Base-by-base conservation (phyloP, 2,888 invertebrate species). In the Geophilus truncorum region DNA sequence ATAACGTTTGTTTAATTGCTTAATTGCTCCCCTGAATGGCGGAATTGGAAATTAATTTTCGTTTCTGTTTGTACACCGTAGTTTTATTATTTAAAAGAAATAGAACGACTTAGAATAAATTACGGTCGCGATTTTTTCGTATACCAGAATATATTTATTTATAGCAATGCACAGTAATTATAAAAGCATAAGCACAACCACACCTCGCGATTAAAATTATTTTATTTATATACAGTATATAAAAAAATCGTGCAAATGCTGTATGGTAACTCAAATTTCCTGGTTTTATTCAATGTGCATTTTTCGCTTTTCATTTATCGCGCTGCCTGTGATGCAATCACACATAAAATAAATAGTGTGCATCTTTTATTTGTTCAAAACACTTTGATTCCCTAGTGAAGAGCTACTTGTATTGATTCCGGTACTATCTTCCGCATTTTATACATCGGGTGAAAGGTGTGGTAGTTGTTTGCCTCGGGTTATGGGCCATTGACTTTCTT, bases 401-500 rank as follows among this genome's bases (percentile, higher is more conserved):
- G 57, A 57, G 57, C 57, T 57, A 57, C 57, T 57, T 57, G 57
- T 57, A 57, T 57, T 57, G 57, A 57, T 57, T 57, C 57, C 23
- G 18, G 57, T 57, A 57, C 23, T 57, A 57, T 18, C 57, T 57
- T 57, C 57, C 57, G 57, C 57, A 57, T 57, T 57, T 57, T n/a
- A n/a, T 57, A 18, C 57, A 57, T 23, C n/a, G 23, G 57, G 57
- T 57, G 57, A 57, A 57, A 18, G n/a, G 57, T 2, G 18, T 51
- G 51, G 51, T 51, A 23, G 57, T 57, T 18, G 23, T 57, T 57
- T 57, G 57, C 57, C 57, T 57, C 23, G 18, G 57, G 57, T 57
- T 57, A 57, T 57, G 57, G 57, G 57, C 57, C 57, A 57, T 57
- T 57, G 57, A 57, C 57, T 57, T 57, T 57, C 57, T 57, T 57